A percentile compares a stretch with the other conserved stretches of the same genome.
These are phyloP conservation scores for Rallus crepitans DNA, from an alignment of 2,797 vertebrate genomes.

Conservation along the genomic window DNA sequence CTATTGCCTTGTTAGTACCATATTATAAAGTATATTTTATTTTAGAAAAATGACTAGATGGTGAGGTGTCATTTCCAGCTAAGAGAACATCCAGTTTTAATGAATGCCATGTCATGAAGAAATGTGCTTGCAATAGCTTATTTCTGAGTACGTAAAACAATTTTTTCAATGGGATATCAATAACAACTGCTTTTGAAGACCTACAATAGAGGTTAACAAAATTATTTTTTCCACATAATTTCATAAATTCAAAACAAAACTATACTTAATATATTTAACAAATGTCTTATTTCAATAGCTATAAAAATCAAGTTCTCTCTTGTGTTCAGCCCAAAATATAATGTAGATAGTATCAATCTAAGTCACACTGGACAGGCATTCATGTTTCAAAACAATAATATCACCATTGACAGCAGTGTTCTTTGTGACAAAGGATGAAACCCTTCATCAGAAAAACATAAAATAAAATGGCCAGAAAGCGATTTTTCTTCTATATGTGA, in stretches of 20 bases:
- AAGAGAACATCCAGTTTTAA: slow-evolving; percentile 48
- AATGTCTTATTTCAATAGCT: background rate
- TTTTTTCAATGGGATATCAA: background rate
- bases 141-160: slow-evolving; percentile 12
- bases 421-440: background rate
- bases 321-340: background rate
- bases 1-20: background rate
- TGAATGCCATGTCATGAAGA: slow-evolving; percentile 46
- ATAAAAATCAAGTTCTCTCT: background rate
- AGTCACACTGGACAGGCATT: background rate
- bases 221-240: background rate
- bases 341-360: background rate
- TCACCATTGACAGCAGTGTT: background rate
- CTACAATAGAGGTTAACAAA: background rate
- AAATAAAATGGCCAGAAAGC: background rate
- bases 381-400: background rate
- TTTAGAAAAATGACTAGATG: slow-evolving; percentile 31
- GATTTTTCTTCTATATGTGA: background rate
- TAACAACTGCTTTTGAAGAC: background rate
- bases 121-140: slow-evolving; percentile 42
- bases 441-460: background rate
- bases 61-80: slow-evolving; percentile 32
- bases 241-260: background rate
- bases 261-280: background rate
- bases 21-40: slow-evolving; percentile 9